Evolutionary conservation across 1,140 invertebrate species (phyloP).

Genomic region (Cryptotermes secundus): DNA sequence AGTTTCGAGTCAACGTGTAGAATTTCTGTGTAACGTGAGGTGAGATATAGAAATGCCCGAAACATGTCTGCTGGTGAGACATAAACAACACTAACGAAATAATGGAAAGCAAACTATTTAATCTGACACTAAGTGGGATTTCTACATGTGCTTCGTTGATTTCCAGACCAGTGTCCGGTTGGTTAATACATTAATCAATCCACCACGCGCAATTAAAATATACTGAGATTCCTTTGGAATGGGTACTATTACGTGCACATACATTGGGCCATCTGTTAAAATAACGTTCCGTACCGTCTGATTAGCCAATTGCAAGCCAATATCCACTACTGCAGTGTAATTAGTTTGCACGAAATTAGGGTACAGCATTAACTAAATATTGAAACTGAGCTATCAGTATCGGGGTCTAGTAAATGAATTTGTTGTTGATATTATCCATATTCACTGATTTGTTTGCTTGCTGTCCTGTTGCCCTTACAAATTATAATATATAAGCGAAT

Average conservation of each 20-base stretch:
- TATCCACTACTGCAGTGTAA: conserved; percentile 2
- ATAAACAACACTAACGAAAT: too few relatives aligned
- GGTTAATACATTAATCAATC: background rate
- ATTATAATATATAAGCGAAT: conserved; percentile 12
- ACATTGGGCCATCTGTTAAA: background rate
- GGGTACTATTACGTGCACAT: background rate
- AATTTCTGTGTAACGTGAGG: too few relatives aligned
- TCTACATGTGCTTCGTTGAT: background rate
- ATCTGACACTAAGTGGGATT: background rate
- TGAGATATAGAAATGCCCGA: too few relatives aligned
- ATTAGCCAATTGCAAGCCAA: background rate
- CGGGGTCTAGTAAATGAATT: background rate
- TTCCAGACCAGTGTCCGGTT: background rate
- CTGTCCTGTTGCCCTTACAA: background rate
- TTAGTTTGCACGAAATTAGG: background rate
- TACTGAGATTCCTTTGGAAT: background rate
- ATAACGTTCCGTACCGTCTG: background rate
- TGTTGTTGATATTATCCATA: background rate
- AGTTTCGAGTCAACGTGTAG: too few relatives aligned
- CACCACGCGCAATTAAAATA: conserved; percentile 2
- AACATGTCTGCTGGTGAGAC: too few relatives aligned
- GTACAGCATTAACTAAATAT: background rate
- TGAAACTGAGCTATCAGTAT: background rate
- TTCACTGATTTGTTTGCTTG: background rate
- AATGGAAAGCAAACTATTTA: too few relatives aligned